Evolutionary conservation across 2,113 vertebrate species (phyloP), one percentile per base, ranked within the genome.

Genomic region (Mustela nigripes): DNA sequence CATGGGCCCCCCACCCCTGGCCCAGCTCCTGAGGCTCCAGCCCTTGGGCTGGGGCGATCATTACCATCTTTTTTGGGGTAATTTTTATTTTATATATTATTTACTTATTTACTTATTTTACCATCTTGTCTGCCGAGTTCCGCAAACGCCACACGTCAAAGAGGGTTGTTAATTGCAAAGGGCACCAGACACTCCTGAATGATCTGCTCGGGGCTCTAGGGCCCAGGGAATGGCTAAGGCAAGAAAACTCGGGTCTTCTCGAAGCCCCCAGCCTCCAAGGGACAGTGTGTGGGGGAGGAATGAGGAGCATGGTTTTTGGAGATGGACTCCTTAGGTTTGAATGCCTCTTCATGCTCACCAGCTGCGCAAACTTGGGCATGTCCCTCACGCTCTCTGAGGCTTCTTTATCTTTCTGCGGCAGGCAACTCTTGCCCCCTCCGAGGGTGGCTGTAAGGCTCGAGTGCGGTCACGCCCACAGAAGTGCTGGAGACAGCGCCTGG

Each of bases 101-200:
- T 33, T 33, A 67, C 16, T 67, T 31, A 21, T 58, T 21, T 21
- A 19, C 39, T 65, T 63, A 58, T 58, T 58, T 39, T 9, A 9
- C 5, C 5, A 45, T 56, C 78, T 65, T 74, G 56, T 96, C 85
- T 31, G 21, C 12, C 21, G 53, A 89, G 69, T 53, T 87, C 81
- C 74, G 79, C 56, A 96, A 96, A 91, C 58, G 33, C 56, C 16
- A 12, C 15, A 60, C 73, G 71, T 86, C 94, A 96, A 83, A 84
- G 63, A 58, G 21, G 12, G 26, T 93, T 45, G 73, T 76, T 94
- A 82, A 88, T 83, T n/a, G 42, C 11, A 8, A 58, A 78, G 78
- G 60, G 65, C 12, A 50, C 50, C 91, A 86, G 81, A 73, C 18
- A 58, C 90, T 93, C 45, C 62, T 89, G 18, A 7, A 11, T 78